phyloP scores from a whole-genome alignment of 2,888 invertebrate genomes.

The Orchesella flavescens region DNA sequence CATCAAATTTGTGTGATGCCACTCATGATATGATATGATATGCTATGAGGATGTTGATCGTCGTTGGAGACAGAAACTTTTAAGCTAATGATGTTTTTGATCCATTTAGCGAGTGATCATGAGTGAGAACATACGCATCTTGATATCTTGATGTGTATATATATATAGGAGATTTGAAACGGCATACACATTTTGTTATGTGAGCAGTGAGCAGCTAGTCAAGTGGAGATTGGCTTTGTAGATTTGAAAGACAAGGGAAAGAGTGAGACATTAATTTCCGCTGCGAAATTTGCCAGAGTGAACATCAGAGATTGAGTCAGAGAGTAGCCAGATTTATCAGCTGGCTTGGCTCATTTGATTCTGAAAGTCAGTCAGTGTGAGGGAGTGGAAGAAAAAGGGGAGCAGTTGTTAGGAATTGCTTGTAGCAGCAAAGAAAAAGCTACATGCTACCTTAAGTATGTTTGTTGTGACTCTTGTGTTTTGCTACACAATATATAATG shows the following conservation, averaged over 20 bases:
- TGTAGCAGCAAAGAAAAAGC: too few species aligned
- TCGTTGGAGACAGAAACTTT: constrained; percentile 44
- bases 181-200: too few species aligned
- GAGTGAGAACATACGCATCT: not conserved
- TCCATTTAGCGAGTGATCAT: constrained; percentile 4
- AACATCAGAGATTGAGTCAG: not conserved
- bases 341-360: constrained; percentile 15
- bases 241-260: not conserved
- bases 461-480: too few species aligned
- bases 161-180: constrained; percentile 5
- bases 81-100: constrained; percentile 56
- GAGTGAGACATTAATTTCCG: constrained; percentile 44
- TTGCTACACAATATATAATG: too few species aligned
- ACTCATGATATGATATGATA: not conserved
- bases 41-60: not conserved
- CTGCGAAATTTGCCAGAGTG: constrained; percentile 19
- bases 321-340: constrained; percentile 24
- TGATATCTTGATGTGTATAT: too few species aligned
- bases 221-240: not conserved
- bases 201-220: not conserved
- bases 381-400: not conserved
- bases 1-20: too few species aligned
- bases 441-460: too few species aligned
- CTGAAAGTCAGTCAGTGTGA: not conserved
- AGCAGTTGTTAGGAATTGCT: not conserved